A percentile compares a stretch with the other conserved stretches of the same genome.
Evolutionary conservation across 37 sponge, comb jelly and placozoan species (phyloP).

Genomic region (Spongilla lacustris): DNA sequence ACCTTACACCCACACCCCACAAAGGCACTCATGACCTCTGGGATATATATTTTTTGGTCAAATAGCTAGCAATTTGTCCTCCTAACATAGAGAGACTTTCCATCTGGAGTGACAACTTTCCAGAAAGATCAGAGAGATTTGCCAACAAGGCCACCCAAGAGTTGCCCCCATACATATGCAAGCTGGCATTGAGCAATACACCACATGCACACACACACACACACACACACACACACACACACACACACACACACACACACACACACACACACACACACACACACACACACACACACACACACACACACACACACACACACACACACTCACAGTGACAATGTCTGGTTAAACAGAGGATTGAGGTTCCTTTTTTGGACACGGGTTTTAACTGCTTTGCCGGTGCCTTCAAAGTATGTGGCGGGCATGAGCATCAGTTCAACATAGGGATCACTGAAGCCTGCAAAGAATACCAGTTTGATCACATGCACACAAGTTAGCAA

Average conservation of each 20-base stretch:
- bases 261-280: background rate
- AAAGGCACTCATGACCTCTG: too few species aligned
- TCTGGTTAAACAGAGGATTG: conserved; percentile 54
- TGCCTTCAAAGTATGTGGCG: background rate
- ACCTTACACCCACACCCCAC: too few species aligned
- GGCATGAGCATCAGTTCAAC: conserved; percentile 34
- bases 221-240: background rate
- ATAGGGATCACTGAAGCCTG: conserved; percentile 66
- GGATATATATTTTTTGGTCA: too few species aligned
- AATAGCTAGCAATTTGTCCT: too few species aligned
- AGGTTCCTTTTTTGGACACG: conserved; percentile 29
- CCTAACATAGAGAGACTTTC: too few species aligned
- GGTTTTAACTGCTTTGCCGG: conserved; percentile 26
- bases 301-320: background rate
- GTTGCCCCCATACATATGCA: too few species aligned
- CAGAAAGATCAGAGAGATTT: too few species aligned
- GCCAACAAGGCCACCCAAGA: too few species aligned
- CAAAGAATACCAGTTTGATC: too few species aligned
- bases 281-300: background rate
- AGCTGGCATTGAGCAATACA: background rate
- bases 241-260: background rate
- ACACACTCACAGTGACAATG: conserved; percentile 50
- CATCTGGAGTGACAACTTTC: too few species aligned
- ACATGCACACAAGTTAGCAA: too few species aligned
- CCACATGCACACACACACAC: background rate